These are phyloP conservation scores for Cephus spinipes DNA, from an alignment of 2,888 invertebrate species.

Conservation along the genomic window DNA sequence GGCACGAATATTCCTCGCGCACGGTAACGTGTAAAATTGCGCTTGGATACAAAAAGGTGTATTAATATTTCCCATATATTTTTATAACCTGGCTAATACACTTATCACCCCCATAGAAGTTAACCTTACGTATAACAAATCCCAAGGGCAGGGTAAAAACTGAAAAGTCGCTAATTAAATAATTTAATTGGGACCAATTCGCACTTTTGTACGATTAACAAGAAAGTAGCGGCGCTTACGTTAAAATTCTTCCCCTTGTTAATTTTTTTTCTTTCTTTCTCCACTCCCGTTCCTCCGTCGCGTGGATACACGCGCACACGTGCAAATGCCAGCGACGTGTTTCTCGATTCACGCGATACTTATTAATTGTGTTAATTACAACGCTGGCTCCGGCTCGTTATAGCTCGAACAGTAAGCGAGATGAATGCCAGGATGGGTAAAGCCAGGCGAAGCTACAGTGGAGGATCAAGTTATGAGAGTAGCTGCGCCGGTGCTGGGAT, in stretches of 20 bases:
- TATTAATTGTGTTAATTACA: constrained; percentile 4
- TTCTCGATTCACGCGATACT: constrained; percentile 5
- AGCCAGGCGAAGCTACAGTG: not conserved
- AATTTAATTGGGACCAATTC: not conserved
- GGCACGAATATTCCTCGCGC: not conserved
- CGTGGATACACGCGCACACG: not conserved
- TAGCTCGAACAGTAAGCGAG: not conserved
- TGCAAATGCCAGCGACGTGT: not conserved
- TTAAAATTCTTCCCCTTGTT: not conserved
- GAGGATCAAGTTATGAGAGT: not conserved
- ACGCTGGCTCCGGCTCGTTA: not conserved
- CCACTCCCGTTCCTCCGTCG: not conserved
- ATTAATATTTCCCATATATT: not conserved
- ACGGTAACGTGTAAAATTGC: not conserved
- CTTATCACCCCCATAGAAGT: not conserved
- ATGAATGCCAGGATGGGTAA: not conserved
- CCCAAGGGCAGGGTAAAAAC: not conserved
- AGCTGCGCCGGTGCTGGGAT: not conserved
- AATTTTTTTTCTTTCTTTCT: not conserved
- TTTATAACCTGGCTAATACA: not conserved
- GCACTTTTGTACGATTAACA: not conserved
- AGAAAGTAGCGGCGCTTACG: not conserved
- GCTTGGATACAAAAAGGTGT: not conserved
- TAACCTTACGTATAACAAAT: not conserved
- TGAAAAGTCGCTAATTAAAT: not conserved